Conservation (phyloP, 2,797 vertebrate genomes). For the Girardinus metallicus region DNA sequence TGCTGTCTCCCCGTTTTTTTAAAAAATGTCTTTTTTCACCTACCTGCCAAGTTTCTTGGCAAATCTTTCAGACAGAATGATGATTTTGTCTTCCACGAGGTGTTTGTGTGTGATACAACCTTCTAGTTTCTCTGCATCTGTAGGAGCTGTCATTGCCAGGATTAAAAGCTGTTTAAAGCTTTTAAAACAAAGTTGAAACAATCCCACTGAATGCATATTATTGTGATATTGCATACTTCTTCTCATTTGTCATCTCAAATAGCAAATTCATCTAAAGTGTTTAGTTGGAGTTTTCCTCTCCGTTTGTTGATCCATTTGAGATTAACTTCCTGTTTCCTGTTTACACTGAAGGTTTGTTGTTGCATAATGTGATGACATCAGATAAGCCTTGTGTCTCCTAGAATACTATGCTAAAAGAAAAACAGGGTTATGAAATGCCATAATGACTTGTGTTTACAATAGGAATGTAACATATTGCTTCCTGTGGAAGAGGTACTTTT, state of each 20-base stretch:
- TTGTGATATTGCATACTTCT: not conserved
- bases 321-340: conserved; percentile 79
- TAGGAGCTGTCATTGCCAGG: not conserved
- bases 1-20: conserved; percentile 48
- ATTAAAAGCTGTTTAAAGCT: not conserved
- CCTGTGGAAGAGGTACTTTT: conserved; percentile 50
- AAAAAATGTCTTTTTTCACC: conserved; percentile 65
- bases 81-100: conserved; percentile 2
- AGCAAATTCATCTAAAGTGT: conserved; percentile 40
- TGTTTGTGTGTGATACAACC: conserved; percentile 33
- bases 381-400: conserved; percentile 51
- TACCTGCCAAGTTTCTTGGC: conserved; percentile 64
- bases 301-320: conserved; percentile 54
- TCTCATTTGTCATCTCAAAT: conserved; percentile 33
- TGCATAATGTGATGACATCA: conserved; percentile 71
- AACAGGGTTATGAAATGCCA: conserved; percentile 60
- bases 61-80: conserved; percentile 58
- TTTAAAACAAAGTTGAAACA: conserved; percentile 4
- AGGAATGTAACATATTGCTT: conserved; percentile 65
- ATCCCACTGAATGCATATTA: not conserved
- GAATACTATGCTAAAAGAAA: conserved; percentile 46
- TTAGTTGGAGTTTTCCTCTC: conserved; percentile 41
- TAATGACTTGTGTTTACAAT: conserved; percentile 40
- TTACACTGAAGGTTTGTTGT: conserved; percentile 69
- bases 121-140: conserved; percentile 21